Base-by-base conservation (phyloP, 2,797 vertebrate species). In the Gymnothorax reevesii region DNA sequence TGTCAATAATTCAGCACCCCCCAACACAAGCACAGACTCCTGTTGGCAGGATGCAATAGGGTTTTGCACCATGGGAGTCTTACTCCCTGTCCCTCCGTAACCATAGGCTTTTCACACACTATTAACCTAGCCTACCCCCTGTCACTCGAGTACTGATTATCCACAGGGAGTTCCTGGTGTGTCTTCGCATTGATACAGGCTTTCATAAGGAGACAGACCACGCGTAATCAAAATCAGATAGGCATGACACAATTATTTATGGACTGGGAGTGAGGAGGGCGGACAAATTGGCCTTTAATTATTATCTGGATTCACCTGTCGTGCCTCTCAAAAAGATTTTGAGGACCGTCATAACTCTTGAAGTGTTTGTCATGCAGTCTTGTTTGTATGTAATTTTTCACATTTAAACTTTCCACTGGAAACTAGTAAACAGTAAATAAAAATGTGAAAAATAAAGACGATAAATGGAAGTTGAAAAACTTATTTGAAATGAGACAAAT, bases 1-100 rank as follows among this genome's bases (percentile, higher is more conserved):
- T 22, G 60, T 84, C 83, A 84, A 84, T 84, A 84, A 84, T 84
- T 62, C 60, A 84, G 49, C 52, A 75, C 71, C 10, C 71, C 33
- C 27, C 71, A 42, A 17, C 73, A 33, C 73, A 33, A 75, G 2
- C 71, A 42, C 49, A 55, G 49, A 7, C 52, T n/a, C 77, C 77
- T 13, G 77, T 49, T 33, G 52, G 52, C 49, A 55, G 77, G 77
- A 80, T 33, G 83, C 83, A 66, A 49, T 33, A 83, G 77, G 25
- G 15, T 17, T 52, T 7, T 42, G 15, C 73, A 9, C 59, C 10
- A 42, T 64, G 59, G 83, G 83, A 66, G 82, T 49, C 12, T 84
- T 25, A 64, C n/a, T 49, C 60, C 8, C 77, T 80, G 49, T 52
- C 77, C 60, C 33, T 25, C 83, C 66, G 59, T 22, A 52, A 33